A percentile compares a stretch with the other conserved stretches of the same genome.
Conservation (phyloP, 1,140 invertebrate species). For the Drosophila fuyamai region DNA sequence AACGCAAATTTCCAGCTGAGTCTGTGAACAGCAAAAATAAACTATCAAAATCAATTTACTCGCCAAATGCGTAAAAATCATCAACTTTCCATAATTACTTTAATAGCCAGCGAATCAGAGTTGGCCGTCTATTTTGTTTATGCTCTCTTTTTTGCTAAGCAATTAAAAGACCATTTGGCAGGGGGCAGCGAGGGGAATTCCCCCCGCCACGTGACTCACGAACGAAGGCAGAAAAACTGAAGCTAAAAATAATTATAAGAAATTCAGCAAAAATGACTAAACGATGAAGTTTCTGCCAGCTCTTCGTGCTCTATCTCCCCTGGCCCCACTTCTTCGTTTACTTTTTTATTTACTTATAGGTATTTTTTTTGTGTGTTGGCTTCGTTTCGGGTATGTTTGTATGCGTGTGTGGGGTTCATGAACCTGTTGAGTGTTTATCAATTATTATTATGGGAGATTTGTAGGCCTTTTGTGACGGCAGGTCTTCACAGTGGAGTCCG, state of each 20-base stretch:
- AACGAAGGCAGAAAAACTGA: constrained; percentile 21
- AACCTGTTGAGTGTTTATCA: constrained; percentile 61
- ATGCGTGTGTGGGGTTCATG: constrained; percentile 38
- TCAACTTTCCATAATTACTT: constrained; percentile 39
- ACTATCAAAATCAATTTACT: constrained; percentile 38
- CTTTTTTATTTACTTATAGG: constrained; percentile 4
- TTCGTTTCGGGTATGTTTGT: constrained; percentile 12
- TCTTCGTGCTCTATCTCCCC: constrained; percentile 6
- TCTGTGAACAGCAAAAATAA: constrained; percentile 4
- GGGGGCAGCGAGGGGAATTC: constrained; percentile 11
- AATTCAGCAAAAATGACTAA: constrained; percentile 37
- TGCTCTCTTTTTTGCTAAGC: constrained; percentile 12
- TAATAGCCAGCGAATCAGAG: constrained; percentile 7
- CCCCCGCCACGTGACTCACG: constrained; percentile 28
- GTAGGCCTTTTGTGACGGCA: constrained; percentile 30
- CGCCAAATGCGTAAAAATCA: constrained; percentile 38
- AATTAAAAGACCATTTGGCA: constrained; percentile 55
- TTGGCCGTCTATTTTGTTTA: not conserved
- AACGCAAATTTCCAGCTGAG: constrained; percentile 1
- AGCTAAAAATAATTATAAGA: constrained; percentile 49
- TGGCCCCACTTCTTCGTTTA: constrained; percentile 13
- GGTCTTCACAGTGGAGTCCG: constrained; percentile 24
- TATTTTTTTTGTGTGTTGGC: constrained; percentile 1
- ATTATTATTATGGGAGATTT: constrained; percentile 47
- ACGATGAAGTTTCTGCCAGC: constrained; percentile 35